phyloP scores from a whole-genome alignment of 2,113 vertebrate genomes.

The Pica pica region DNA sequence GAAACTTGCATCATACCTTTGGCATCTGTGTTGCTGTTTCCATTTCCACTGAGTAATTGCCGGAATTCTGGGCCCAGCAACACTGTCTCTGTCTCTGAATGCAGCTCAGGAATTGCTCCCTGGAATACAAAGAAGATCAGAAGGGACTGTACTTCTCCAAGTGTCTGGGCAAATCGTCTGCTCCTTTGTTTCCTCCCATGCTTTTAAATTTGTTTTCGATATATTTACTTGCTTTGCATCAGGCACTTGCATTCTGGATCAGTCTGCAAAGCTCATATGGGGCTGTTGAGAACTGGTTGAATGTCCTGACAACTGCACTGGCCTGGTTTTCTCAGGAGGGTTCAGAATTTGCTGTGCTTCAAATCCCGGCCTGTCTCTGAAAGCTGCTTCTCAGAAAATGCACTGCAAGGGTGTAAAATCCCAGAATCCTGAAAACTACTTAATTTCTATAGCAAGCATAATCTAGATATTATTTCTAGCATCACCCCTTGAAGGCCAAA shows the following conservation, averaged over 20 bases:
- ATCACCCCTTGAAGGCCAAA: background rate
- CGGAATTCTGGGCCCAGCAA: background rate
- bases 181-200: background rate
- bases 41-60: conserved; percentile 7
- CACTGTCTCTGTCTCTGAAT: background rate
- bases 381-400: background rate
- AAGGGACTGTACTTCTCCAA: background rate
- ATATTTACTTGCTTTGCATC: background rate
- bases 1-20: conserved; percentile 11
- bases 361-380: background rate
- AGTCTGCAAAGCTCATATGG: background rate
- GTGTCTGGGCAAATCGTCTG: background rate
- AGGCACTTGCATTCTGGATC: background rate
- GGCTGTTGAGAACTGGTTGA: background rate
- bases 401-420: background rate
- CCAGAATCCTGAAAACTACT: background rate
- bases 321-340: background rate
- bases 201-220: background rate
- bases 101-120: background rate
- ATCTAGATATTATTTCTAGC: background rate
- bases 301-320: background rate
- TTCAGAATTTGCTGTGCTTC: background rate
- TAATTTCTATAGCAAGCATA: background rate
- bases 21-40: conserved; percentile 22
- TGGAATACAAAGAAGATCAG: background rate